These are phyloP conservation scores for Sminthopsis crassicaudata DNA, from an alignment of 2,113 vertebrate genomes.

Conservation along the genomic window DNA sequence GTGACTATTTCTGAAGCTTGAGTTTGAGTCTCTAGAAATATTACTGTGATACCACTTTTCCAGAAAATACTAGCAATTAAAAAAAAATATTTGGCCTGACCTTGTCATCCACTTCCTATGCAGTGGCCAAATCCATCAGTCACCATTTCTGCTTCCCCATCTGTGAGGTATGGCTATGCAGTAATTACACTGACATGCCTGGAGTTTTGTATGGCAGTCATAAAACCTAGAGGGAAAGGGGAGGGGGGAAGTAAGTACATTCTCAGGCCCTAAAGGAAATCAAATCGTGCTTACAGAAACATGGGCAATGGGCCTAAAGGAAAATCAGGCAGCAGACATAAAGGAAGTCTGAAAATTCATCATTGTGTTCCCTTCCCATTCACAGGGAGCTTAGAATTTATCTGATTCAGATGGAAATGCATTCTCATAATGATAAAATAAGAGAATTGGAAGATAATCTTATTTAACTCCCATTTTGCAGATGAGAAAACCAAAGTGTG, in stretches of 20 bases:
- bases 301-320: not conserved
- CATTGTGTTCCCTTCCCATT: not conserved
- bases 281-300: not conserved
- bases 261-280: not conserved
- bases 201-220: not conserved
- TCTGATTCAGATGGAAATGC: not conserved
- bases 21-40: not conserved
- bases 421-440: not conserved
- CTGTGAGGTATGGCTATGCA: not conserved
- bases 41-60: not conserved
- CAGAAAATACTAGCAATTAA: not conserved
- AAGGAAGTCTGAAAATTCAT: not conserved
- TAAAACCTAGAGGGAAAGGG: not conserved
- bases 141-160: not conserved
- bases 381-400: not conserved
- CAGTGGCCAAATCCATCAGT: not conserved
- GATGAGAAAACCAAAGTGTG: not conserved
- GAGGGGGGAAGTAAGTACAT: not conserved
- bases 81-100: not conserved
- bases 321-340: conserved; percentile 1
- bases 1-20: conserved; percentile 3
- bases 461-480: not conserved
- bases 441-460: not conserved
- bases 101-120: conserved; percentile 18
- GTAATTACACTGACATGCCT: not conserved